phyloP scores from a whole-genome alignment of 1,140 invertebrate species.

The Philopotamus ludificatus region DNA sequence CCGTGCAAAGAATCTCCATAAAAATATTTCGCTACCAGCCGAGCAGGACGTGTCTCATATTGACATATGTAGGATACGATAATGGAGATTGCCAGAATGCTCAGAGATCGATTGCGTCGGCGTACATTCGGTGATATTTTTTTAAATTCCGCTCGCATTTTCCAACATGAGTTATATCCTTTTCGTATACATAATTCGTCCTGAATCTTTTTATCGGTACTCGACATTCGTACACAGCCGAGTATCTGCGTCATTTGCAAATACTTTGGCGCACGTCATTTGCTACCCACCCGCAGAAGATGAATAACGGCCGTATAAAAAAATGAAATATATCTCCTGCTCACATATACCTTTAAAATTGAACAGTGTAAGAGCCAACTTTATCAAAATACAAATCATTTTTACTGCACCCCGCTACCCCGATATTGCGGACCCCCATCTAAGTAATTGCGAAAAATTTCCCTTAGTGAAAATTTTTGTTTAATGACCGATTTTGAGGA shows the following conservation, averaged over 20 bases:
- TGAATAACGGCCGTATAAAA: background rate
- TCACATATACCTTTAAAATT: constrained; percentile 9
- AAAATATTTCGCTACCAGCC: too few relatives aligned
- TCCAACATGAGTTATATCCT: too few relatives aligned
- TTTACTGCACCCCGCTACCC: constrained; percentile 13
- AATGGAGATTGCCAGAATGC: too few relatives aligned
- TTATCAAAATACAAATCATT: constrained; percentile 34
- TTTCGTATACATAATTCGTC: too few relatives aligned
- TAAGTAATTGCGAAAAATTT: constrained; percentile 40
- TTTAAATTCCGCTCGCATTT: too few relatives aligned
- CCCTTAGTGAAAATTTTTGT: constrained; percentile 34
- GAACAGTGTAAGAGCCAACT: constrained; percentile 20
- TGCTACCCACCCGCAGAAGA: background rate
- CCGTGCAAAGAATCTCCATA: too few relatives aligned
- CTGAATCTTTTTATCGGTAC: too few relatives aligned
- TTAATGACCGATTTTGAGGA: constrained; percentile 34
- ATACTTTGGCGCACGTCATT: background rate
- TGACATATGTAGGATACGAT: too few relatives aligned
- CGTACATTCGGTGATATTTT: too few relatives aligned
- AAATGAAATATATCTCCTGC: background rate
- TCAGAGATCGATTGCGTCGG: too few relatives aligned
- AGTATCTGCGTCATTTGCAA: background rate
- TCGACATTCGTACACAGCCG: background rate
- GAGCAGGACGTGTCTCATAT: too few relatives aligned
- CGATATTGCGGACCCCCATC: constrained; percentile 15